Conservation (phyloP, 2,888 invertebrate species). For the Apodemia zela region DNA sequence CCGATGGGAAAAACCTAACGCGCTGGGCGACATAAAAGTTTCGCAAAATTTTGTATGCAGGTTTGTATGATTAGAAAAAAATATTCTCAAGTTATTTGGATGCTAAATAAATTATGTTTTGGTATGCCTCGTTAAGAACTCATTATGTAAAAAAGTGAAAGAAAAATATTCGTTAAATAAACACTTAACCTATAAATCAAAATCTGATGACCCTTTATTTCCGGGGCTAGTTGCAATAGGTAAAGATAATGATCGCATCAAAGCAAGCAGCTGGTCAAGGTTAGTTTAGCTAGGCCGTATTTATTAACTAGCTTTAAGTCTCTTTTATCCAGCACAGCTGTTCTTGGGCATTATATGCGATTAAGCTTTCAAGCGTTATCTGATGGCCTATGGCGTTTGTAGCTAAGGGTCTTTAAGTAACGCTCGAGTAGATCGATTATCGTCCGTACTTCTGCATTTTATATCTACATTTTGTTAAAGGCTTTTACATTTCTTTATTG, state of each 20-base stretch:
- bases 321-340: slow-evolving; percentile 50
- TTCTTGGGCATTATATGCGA: slow-evolving; percentile 70
- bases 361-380: slow-evolving; percentile 67
- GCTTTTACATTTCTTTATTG: no score
- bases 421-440: slow-evolving; percentile 55
- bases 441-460: slow-evolving; percentile 37
- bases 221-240: slow-evolving; percentile 32
- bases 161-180: not conserved
- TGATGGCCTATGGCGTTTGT: slow-evolving; percentile 57
- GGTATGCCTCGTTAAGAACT: not conserved
- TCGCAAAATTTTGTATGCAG: no score
- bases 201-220: slow-evolving; percentile 26
- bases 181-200: slow-evolving; percentile 19
- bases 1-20: no score
- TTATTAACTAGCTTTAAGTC: slow-evolving; percentile 30
- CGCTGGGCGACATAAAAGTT: no score
- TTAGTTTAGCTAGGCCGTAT: slow-evolving; percentile 37
- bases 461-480: not conserved
- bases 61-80: no score
- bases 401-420: slow-evolving; percentile 62
- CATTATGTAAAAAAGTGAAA: not conserved
- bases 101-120: not conserved
- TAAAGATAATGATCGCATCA: slow-evolving; percentile 48
- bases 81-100: no score
- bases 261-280: slow-evolving; percentile 58